Evolutionary conservation across 2,113 vertebrate genomes (phyloP), one percentile per base, ranked within the genome.

Genomic region (Picathartes gymnocephalus): DNA sequence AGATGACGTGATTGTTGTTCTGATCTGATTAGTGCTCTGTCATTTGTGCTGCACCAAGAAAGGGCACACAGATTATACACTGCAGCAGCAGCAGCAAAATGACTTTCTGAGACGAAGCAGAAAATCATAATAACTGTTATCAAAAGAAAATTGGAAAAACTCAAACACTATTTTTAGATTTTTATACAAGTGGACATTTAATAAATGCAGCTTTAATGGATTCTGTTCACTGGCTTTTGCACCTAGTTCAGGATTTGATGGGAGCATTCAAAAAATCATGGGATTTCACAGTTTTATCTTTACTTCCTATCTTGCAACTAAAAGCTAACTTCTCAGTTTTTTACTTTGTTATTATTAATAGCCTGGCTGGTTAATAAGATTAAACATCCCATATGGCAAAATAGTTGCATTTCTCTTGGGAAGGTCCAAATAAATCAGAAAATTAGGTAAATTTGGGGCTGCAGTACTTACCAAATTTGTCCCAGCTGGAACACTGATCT

Each of bases 91-190:
- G 88, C 92, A 94, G 86, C 92, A 93, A 93, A 96, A 96, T 94
- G 15, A 87, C 81, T 96, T 96, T 95, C 92, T 96, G 97, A 97
- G 95, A 86, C 76, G 92, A 97, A 96, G 95, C 95, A 97, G 94
- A 97, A 97, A 97, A 97, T 96, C 80, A 39, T 94, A 93, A 92
- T 95, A 95, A 92, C 93, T 93, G 93, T 86, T 96, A 96, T 86
- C 92, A 97, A 96, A 91, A 91, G 74, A 96, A 97, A 97, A 96
- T 10, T 89, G 91, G 86, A 74, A 92, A 92, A 96, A 78, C 56
- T 84, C 70, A 69, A 77, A 44, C 2, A 20, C 77, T 96, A 96
- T 97, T 97, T 98, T 96, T 97, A 97, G 96, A 94, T 96, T 96
- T 91, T 96, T 83, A 68, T 95, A 54, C 85, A 97, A 98, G 88